Percentiles rank a stretch among this genome's conserved stretches.
phyloP scores from a whole-genome alignment of 2,113 vertebrate genomes.

The Dicaeum eximium region DNA sequence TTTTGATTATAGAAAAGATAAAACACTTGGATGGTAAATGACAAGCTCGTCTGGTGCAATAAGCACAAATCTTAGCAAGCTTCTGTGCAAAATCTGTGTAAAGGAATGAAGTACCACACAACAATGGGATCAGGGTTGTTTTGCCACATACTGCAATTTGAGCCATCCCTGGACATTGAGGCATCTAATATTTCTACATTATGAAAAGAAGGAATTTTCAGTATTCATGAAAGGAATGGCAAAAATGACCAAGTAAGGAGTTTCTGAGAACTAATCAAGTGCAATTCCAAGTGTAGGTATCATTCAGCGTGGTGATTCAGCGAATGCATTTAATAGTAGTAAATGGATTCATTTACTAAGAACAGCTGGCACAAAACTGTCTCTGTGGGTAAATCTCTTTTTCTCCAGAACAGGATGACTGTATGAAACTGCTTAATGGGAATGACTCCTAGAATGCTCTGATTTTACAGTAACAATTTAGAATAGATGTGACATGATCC shows the following conservation, averaged over 20 bases:
- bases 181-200: neutral
- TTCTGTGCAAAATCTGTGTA: neutral
- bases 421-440: neutral
- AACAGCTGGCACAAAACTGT: neutral
- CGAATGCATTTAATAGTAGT: neutral
- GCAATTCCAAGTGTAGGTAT: neutral
- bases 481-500: neutral
- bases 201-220: neutral
- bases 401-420: neutral
- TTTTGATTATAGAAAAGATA: neutral
- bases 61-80: neutral
- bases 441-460: neutral
- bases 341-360: neutral
- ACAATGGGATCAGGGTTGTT: neutral
- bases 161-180: neutral
- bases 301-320: accelerated
- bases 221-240: neutral
- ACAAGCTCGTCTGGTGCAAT: neutral
- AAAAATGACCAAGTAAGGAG: neutral
- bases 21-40: neutral
- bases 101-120: neutral
- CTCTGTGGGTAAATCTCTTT: neutral
- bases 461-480: neutral
- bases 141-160: neutral
- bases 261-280: neutral